Conservation (phyloP, 1,140 invertebrate genomes). For the Xylocopa sonorina region DNA sequence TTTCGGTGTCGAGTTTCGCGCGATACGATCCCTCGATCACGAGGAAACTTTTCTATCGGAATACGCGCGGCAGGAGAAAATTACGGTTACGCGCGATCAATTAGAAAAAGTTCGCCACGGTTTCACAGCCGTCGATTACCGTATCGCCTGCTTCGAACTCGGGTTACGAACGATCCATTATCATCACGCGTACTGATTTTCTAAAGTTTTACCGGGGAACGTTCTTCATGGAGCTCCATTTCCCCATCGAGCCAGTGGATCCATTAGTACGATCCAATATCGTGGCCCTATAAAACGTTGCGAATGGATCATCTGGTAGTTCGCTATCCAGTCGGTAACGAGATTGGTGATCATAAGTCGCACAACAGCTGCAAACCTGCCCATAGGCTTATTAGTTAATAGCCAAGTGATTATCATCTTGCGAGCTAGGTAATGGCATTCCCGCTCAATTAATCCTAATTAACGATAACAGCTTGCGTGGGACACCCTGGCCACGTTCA, state of each 20-base stretch:
- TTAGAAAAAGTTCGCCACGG: background rate
- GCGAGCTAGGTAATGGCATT: slow-evolving; percentile 22
- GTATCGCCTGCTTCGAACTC: background rate
- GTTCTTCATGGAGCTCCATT: no score
- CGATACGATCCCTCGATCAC: no score
- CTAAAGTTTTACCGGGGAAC: background rate
- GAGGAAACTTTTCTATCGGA: no score
- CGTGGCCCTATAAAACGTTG: no score
- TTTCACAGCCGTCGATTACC: background rate
- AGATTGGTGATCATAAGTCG: slow-evolving; percentile 23
- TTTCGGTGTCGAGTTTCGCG: background rate
- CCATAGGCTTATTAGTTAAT: slow-evolving; percentile 55
- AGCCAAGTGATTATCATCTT: slow-evolving; percentile 40
- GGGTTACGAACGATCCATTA: no score
- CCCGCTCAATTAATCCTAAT: slow-evolving; percentile 48
- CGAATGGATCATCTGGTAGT: background rate
- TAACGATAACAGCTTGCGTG: slow-evolving; percentile 31
- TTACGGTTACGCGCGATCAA: background rate
- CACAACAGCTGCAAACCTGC: slow-evolving; percentile 31
- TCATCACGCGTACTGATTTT: no score
- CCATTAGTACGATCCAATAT: no score
- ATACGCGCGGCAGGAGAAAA: no score
- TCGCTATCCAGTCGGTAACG: background rate
- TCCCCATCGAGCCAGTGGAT: no score
- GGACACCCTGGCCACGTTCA: background rate